Conservation (phyloP, 2,113 vertebrate genomes). For the Colossoma macropomum region DNA sequence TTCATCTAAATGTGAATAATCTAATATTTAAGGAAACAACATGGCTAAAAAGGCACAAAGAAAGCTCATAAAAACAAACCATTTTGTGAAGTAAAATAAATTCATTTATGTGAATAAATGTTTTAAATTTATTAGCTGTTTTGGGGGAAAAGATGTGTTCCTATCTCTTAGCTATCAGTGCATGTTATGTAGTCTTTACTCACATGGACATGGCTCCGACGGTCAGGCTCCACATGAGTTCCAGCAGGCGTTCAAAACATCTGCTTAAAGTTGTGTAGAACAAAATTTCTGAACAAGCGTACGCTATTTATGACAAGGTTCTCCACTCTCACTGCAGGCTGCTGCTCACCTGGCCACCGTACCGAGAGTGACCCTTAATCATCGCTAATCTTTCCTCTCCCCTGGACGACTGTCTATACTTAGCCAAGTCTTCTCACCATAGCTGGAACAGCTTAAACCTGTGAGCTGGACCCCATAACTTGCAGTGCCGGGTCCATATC, state of each 20-base stretch:
- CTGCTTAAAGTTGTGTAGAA: background rate
- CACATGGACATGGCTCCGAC: background rate
- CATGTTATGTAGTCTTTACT: background rate
- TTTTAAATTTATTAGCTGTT: background rate
- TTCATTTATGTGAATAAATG: background rate
- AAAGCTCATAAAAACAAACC: no score
- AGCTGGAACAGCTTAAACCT: slow-evolving; percentile 13
- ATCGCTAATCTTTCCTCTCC: slow-evolving; percentile 74
- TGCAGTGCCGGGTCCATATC: background rate
- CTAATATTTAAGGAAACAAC: no score
- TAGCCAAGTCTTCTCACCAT: slow-evolving; percentile 59
- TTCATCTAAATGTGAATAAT: no score
- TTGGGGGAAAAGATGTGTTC: background rate
- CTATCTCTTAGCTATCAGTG: background rate
- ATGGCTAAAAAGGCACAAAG: background rate
- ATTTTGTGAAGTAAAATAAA: no score
- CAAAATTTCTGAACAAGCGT: background rate
- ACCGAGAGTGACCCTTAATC: slow-evolving; percentile 65
- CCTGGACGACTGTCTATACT: slow-evolving; percentile 66
- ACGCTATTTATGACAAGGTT: background rate
- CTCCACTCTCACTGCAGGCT: slow-evolving; percentile 22
- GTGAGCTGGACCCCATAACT: background rate
- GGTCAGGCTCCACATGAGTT: background rate
- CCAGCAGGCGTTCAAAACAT: background rate
- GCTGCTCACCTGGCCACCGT: slow-evolving; percentile 5